Percentiles rank a stretch among this genome's conserved stretches.
These are phyloP conservation scores for Pseudobourletiella spinata DNA, from an alignment of 1,140 invertebrate genomes.

Conservation along the genomic window DNA sequence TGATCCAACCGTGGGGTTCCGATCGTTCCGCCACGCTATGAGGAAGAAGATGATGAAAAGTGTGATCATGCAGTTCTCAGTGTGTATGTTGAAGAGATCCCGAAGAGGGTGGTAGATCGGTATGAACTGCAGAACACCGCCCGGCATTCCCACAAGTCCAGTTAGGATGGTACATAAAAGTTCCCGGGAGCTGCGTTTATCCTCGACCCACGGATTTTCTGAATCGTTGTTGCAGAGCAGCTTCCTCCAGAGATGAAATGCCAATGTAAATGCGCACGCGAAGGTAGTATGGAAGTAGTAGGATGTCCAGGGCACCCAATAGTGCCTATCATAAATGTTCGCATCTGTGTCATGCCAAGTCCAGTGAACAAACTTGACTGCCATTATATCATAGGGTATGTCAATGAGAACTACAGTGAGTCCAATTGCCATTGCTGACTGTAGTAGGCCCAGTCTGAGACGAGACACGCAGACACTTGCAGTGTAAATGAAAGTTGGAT, in stretches of 20 bases:
- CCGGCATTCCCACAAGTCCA: slow-evolving; percentile 56
- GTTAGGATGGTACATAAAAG: slow-evolving; percentile 49
- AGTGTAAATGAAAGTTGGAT: slow-evolving; percentile 65
- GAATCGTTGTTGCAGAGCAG: slow-evolving; percentile 46
- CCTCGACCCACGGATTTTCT: slow-evolving; percentile 46
- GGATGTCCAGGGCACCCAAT: slow-evolving; percentile 64
- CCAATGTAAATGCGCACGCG: slow-evolving; percentile 58
- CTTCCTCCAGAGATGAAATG: slow-evolving; percentile 52
- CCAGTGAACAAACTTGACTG: slow-evolving; percentile 71
- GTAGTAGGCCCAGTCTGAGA: slow-evolving; percentile 54
- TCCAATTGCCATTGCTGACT: slow-evolving; percentile 65
- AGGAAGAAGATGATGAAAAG: slow-evolving; percentile 47
- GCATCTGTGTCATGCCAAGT: slow-evolving; percentile 79
- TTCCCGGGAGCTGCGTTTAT: slow-evolving; percentile 50
- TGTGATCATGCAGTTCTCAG: slow-evolving; percentile 59
- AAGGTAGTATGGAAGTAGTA: slow-evolving; percentile 73
- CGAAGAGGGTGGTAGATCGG: slow-evolving; percentile 65
- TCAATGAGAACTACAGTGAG: slow-evolving; percentile 63
- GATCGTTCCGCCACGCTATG: slow-evolving; percentile 50
- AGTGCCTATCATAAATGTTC: slow-evolving; percentile 66
- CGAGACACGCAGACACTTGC: slow-evolving; percentile 55
- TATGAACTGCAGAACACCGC: slow-evolving; percentile 59
- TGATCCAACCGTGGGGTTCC: slow-evolving; percentile 37
- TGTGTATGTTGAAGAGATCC: slow-evolving; percentile 55
- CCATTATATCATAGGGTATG: slow-evolving; percentile 69